These are phyloP conservation scores for Aphodius granarius DNA, from an alignment of 2,888 invertebrate species.

Conservation along the genomic window DNA sequence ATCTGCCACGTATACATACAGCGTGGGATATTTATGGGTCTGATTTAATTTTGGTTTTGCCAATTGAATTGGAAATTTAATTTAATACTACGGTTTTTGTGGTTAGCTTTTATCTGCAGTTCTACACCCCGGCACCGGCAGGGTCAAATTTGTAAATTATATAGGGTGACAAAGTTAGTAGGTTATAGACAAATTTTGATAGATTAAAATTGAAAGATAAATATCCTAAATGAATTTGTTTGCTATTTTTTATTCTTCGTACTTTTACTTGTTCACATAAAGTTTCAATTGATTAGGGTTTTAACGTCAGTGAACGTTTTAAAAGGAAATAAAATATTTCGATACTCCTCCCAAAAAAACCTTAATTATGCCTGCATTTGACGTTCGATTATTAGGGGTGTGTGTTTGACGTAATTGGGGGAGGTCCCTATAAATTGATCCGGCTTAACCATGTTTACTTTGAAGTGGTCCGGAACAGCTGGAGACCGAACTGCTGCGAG, in stretches of 20 bases:
- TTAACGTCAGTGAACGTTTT: background rate
- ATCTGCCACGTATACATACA: background rate
- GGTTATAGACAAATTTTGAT: no score
- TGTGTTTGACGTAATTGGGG: slow-evolving; percentile 6
- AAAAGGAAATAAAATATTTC: background rate
- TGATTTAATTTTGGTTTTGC: background rate
- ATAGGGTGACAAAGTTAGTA: no score
- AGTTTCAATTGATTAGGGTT: background rate
- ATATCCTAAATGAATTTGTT: no score
- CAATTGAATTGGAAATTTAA: background rate
- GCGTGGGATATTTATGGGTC: background rate
- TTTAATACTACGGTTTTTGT: background rate
- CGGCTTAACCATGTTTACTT: slow-evolving; percentile 3
- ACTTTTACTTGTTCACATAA: no score
- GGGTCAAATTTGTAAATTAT: no score
- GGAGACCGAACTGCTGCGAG: background rate
- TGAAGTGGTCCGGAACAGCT: slow-evolving; percentile 1
- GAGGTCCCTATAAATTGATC: background rate
- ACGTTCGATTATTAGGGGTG: slow-evolving; percentile 6
- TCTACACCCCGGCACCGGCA: no score
- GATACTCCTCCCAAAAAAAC: background rate
- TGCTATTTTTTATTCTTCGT: no score
- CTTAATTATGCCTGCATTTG: slow-evolving; percentile 3
- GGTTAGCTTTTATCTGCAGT: background rate
- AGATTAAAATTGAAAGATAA: no score